Evolutionary conservation across 1,140 invertebrate species (phyloP).

Genomic region (Sogatella furcifera): DNA sequence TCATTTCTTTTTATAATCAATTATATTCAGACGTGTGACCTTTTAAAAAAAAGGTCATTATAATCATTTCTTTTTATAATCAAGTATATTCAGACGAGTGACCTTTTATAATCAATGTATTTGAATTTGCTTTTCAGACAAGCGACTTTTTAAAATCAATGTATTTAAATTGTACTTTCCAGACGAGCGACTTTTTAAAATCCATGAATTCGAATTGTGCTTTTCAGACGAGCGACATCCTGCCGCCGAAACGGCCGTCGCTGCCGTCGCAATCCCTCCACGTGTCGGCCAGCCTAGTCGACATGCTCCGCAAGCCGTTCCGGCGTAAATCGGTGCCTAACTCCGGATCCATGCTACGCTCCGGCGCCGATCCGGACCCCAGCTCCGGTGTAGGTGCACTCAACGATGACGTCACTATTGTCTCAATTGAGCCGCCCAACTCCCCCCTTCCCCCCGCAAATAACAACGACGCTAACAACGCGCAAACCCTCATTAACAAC

Average conservation of each 20-base stretch:
- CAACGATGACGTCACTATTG: conserved; percentile 4
- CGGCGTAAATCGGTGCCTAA: conserved; percentile 51
- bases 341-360: conserved; percentile 37
- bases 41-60: no score
- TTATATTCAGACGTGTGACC: no score
- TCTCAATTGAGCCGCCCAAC: conserved; percentile 7
- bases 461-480: neutral
- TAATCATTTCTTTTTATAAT: no score
- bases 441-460: neutral
- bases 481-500: neutral
- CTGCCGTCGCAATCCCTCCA: conserved; percentile 35
- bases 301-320: conserved; percentile 48
- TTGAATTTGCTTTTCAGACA: no score
- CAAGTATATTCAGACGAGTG: no score
- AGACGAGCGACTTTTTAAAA: neutral
- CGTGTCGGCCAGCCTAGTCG: conserved; percentile 41
- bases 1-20: no score
- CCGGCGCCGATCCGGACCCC: conserved; percentile 4
- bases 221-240: neutral
- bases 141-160: no score
- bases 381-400: conserved; percentile 16
- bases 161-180: no score
- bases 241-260: conserved; percentile 23
- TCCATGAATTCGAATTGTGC: no score
- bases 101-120: no score